Percentiles rank a stretch among this genome's conserved stretches.
Conservation (phyloP, 1,140 invertebrate species). For the Leptinotarsa undecemlineata region DNA sequence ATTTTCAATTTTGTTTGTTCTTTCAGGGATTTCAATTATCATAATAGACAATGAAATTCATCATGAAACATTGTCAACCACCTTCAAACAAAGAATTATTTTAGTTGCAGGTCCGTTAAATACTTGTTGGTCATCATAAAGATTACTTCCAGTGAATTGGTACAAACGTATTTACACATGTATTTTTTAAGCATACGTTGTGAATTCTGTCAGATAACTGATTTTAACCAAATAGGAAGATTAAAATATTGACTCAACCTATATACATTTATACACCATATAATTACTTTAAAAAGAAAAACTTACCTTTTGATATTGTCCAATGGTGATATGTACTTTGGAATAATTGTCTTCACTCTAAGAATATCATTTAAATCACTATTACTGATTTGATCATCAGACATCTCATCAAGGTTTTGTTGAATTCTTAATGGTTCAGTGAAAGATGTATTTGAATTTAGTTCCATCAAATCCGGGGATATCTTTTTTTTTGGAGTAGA, state of each 20-base stretch:
- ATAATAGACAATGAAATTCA: no score
- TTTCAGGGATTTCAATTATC: no score
- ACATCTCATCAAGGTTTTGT: neutral
- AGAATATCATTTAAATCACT: constrained; percentile 40
- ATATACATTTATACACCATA: neutral
- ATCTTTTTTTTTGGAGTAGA: constrained; percentile 6
- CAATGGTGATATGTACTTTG: constrained; percentile 39
- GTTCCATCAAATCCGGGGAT: neutral
- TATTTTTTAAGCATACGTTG: no score
- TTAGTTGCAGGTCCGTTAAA: no score
- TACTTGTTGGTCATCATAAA: no score
- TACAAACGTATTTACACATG: no score
- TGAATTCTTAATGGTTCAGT: neutral
- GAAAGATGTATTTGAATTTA: neutral
- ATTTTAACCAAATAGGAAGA: no score
- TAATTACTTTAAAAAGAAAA: constrained; percentile 22
- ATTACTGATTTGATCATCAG: constrained; percentile 18
- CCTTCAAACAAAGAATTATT: no score
- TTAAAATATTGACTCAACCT: neutral
- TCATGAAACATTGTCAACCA: no score
- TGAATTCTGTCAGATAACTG: no score
- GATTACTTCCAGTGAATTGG: no score
- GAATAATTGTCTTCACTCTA: constrained; percentile 32
- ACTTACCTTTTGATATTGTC: constrained; percentile 30
- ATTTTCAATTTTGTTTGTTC: no score